A percentile compares a stretch with the other conserved stretches of the same genome.
phyloP scores from a whole-genome alignment of 2,113 vertebrate genomes.

The Melanerpes aurifrons region DNA sequence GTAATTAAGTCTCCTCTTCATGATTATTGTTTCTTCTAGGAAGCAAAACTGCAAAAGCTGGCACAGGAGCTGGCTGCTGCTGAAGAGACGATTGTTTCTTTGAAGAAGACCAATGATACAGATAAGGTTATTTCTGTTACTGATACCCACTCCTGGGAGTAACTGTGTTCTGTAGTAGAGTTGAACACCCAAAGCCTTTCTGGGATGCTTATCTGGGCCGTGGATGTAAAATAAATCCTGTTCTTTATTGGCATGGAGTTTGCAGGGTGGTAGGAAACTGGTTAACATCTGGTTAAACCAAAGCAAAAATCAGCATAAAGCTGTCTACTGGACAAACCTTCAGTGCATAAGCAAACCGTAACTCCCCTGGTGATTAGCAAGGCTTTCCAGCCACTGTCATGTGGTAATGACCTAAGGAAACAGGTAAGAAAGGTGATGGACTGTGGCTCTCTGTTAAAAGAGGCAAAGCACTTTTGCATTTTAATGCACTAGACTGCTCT shows the following conservation, averaged over 20 bases:
- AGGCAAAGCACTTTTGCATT: background rate
- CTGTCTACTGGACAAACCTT: background rate
- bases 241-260: background rate
- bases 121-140: slow-evolving; percentile 81
- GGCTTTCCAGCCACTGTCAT: background rate
- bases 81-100: slow-evolving; percentile 72
- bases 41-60: slow-evolving; percentile 73
- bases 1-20: background rate
- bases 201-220: background rate
- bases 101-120: slow-evolving; percentile 85
- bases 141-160: background rate
- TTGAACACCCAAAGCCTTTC: background rate
- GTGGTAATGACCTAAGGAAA: background rate
- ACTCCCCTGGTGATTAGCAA: background rate
- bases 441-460: background rate
- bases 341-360: background rate
- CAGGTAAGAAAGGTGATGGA: background rate
- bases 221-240: background rate
- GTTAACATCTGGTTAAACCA: background rate
- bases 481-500: background rate
- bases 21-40: slow-evolving; percentile 61
- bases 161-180: background rate
- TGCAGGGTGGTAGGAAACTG: background rate
- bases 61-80: slow-evolving; percentile 78
- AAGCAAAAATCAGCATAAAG: background rate